Evolutionary conservation across 2,113 vertebrate species (phyloP).

Genomic region (Spea bombifrons): DNA sequence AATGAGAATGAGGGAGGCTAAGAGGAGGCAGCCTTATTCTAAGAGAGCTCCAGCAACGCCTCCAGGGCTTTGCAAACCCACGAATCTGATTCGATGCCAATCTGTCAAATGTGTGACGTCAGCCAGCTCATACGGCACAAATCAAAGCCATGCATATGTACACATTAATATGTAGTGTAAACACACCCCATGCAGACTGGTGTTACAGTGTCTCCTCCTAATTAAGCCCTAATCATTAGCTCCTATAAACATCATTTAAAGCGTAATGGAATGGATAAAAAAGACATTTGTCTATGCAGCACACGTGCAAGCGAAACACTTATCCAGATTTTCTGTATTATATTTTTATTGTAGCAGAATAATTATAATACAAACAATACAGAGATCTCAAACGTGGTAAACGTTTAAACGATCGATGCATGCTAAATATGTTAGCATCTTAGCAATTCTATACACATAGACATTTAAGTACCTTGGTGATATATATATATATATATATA

Average conservation of each 20-base stretch:
- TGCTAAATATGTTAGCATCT: too few species aligned
- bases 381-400: too few species aligned
- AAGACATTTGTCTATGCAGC: background rate
- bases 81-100: slow-evolving; percentile 71
- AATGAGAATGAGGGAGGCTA: slow-evolving; percentile 59
- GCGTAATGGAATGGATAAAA: too few species aligned
- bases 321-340: too few species aligned
- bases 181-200: background rate
- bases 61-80: slow-evolving; percentile 55
- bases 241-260: background rate
- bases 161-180: slow-evolving; percentile 1
- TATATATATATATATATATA: too few species aligned
- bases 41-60: slow-evolving; percentile 62
- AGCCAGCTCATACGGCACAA: slow-evolving; percentile 49
- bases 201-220: background rate
- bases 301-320: background rate
- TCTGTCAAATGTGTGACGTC: slow-evolving; percentile 72
- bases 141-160: slow-evolving; percentile 16
- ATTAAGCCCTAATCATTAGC: background rate
- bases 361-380: too few species aligned
- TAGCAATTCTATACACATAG: too few species aligned
- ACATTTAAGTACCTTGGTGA: too few species aligned
- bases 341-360: too few species aligned
- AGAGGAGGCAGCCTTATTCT: slow-evolving; percentile 71
- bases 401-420: too few species aligned